phyloP scores from a whole-genome alignment of 2,888 invertebrate genomes.

The Oconnorella tubifera region DNA sequence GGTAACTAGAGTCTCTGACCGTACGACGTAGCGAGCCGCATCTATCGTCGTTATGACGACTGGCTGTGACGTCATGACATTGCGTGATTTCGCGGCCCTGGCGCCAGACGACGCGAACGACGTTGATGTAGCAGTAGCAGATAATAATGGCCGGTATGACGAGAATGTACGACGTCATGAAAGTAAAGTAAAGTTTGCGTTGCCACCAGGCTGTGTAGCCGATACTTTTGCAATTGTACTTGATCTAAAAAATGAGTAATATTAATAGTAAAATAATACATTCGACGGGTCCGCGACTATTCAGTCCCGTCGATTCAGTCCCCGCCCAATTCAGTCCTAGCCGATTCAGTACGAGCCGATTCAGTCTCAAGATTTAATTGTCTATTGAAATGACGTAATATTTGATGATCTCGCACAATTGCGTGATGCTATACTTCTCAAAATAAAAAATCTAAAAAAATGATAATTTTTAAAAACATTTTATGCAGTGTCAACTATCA shows the following conservation, averaged over 20 bases:
- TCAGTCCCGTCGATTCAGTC: no score
- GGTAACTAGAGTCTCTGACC: constrained; percentile 46
- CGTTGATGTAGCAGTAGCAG: constrained; percentile 57
- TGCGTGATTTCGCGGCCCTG: constrained; percentile 41
- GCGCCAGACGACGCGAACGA: constrained; percentile 55
- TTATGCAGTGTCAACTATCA: no score
- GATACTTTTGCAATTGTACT: constrained; percentile 48
- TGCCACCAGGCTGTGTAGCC: constrained; percentile 58
- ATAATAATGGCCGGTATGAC: constrained; percentile 56
- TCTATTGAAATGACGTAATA: no score
- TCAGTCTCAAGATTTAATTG: no score
- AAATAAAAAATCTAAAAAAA: no score
- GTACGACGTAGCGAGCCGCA: constrained; percentile 32
- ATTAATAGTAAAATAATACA: background rate
- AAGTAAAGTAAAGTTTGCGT: constrained; percentile 56
- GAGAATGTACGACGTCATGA: constrained; percentile 56
- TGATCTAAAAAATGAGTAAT: constrained; percentile 22
- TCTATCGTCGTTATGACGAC: background rate
- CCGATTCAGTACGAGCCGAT: no score
- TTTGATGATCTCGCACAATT: no score
- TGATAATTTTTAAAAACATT: no score
- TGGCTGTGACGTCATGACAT: background rate
- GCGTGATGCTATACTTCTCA: no score
- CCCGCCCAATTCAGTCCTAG: no score
- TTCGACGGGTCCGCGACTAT: no score